phyloP scores from a whole-genome alignment of 2,888 invertebrate species.

The Rambutsinella grinnellia region DNA sequence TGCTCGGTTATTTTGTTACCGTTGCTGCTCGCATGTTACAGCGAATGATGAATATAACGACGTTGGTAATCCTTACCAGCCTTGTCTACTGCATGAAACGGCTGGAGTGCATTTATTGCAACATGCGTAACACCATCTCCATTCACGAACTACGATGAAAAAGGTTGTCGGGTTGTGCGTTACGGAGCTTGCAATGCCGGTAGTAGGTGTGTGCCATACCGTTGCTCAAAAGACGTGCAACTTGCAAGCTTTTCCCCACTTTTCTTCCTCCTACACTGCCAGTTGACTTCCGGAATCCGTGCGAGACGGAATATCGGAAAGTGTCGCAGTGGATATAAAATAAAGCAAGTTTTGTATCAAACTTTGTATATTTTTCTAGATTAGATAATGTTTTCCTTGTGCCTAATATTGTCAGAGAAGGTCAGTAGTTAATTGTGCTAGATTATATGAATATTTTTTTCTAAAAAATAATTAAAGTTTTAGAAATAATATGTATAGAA shows the following conservation, averaged over 20 bases:
- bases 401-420: background rate
- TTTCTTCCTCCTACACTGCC: background rate
- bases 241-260: background rate
- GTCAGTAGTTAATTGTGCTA: background rate
- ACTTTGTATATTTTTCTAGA: background rate
- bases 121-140: background rate
- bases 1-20: too few species aligned
- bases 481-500: too few species aligned
- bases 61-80: too few species aligned
- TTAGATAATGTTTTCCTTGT: background rate
- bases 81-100: background rate
- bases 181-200: background rate
- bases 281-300: conserved; percentile 23
- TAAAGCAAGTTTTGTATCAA: background rate
- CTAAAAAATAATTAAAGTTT: too few species aligned
- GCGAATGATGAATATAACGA: too few species aligned
- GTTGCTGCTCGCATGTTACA: background rate
- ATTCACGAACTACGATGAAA: background rate
- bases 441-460: background rate
- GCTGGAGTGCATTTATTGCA: background rate
- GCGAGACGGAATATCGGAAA: background rate
- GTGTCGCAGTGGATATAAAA: background rate
- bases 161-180: conserved; percentile 3
- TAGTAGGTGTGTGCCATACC: background rate
- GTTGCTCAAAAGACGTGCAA: background rate